Conservation (phyloP, 2,113 vertebrate species). For the Ptilorrhoa leucosticta region DNA sequence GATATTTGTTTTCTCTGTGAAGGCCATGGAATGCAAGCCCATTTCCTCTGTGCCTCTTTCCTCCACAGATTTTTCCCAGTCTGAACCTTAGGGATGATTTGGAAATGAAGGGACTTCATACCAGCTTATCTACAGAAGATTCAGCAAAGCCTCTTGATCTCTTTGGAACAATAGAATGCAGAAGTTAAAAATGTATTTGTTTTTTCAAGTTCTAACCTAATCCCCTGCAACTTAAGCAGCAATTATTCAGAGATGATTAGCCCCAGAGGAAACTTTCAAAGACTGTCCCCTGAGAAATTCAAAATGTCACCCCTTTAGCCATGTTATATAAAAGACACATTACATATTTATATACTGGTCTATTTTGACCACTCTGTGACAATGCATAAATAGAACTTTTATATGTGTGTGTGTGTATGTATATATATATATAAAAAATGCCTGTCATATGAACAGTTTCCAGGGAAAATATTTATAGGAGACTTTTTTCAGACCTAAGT, state of each 20-base stretch:
- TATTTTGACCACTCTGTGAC: not conserved
- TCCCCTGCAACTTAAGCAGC: constrained; percentile 4
- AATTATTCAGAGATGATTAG: not conserved
- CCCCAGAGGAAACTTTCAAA: not conserved
- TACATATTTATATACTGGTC: not conserved
- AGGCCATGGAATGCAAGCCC: constrained; percentile 59
- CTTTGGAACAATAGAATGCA: not conserved
- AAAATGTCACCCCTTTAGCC: not conserved
- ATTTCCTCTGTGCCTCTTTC: constrained; percentile 60
- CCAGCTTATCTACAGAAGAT: constrained; percentile 37
- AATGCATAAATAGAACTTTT: not conserved
- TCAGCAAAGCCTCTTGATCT: constrained; percentile 49
- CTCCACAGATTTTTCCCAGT: not conserved
- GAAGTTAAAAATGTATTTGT: constrained; percentile 37
- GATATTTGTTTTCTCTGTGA: constrained; percentile 66
- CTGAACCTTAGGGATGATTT: constrained; percentile 21
- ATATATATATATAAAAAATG: not conserved
- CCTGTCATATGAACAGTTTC: not conserved
- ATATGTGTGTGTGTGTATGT: not conserved
- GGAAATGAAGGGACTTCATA: constrained; percentile 53
- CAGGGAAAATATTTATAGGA: not conserved
- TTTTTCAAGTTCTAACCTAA: constrained; percentile 29
- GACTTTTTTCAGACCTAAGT: not conserved
- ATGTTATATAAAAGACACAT: not conserved
- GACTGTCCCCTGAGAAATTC: not conserved